These are phyloP conservation scores for Diplazon laetatorius DNA, from an alignment of 2,888 invertebrate genomes.

Conservation along the genomic window DNA sequence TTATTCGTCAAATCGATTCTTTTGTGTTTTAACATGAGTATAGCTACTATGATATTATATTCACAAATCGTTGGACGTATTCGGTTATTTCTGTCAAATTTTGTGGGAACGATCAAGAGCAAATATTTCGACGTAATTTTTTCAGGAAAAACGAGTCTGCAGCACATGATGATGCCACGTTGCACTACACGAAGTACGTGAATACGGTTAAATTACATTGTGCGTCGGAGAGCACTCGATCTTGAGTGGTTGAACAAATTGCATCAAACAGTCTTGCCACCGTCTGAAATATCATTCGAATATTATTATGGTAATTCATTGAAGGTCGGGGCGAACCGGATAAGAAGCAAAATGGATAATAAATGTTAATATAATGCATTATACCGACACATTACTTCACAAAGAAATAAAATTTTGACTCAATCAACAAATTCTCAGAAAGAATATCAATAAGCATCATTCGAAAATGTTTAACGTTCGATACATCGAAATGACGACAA, in stretches of 20 bases:
- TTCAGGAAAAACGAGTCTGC: constrained; percentile 1
- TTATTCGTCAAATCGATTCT: constrained; percentile 21
- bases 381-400: neutral
- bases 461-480: no score
- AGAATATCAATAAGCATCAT: neutral
- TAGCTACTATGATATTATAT: neutral
- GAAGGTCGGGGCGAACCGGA: constrained; percentile 23
- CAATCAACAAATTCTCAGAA: no score
- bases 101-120: no score
- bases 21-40: neutral
- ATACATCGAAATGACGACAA: no score
- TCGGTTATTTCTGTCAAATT: no score
- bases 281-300: constrained; percentile 68
- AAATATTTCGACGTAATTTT: no score
- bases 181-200: constrained; percentile 26
- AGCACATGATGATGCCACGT: neutral
- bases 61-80: no score
- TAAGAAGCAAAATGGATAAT: constrained; percentile 25
- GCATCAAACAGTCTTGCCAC: constrained; percentile 60
- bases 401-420: constrained; percentile 56
- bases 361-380: constrained; percentile 6
- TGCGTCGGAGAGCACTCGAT: constrained; percentile 73
- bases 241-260: constrained; percentile 75
- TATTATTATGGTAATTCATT: constrained; percentile 71
- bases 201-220: constrained; percentile 73